These are phyloP conservation scores for Atlantisia rogersi DNA, from an alignment of 2,113 vertebrate genomes.

Conservation along the genomic window DNA sequence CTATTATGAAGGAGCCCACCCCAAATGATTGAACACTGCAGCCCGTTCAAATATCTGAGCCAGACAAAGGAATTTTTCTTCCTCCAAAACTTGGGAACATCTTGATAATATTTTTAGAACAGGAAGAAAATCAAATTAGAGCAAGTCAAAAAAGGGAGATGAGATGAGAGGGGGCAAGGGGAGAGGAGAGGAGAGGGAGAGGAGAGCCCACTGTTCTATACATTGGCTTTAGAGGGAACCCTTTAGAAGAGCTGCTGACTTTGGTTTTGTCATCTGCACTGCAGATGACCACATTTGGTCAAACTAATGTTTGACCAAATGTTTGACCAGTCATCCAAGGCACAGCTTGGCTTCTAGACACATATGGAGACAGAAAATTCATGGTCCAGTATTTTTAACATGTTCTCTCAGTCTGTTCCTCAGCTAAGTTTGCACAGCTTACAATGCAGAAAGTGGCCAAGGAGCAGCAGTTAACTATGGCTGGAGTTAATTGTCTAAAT, in stretches of 20 bases:
- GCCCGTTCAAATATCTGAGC: not conserved
- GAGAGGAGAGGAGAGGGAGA: not conserved
- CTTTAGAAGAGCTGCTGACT: not conserved
- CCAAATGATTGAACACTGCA: not conserved
- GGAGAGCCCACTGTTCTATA: not conserved
- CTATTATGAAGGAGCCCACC: not conserved
- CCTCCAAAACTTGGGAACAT: not conserved
- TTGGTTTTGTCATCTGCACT: not conserved
- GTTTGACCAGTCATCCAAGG: not conserved
- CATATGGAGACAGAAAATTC: not conserved
- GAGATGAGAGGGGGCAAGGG: not conserved
- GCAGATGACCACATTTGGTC: not conserved
- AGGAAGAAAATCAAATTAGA: not conserved
- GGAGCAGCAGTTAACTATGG: not conserved
- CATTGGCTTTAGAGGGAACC: not conserved
- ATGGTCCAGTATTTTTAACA: not conserved
- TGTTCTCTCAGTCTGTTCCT: not conserved
- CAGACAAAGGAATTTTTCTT: not conserved
- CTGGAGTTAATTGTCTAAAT: not conserved
- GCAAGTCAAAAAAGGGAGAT: not conserved
- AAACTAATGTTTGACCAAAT: not conserved
- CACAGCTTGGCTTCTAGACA: not conserved
- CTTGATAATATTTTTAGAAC: not conserved
- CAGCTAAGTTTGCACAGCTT: not conserved
- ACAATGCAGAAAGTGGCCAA: not conserved